These are phyloP conservation scores for Operophtera brumata DNA, from an alignment of 2,888 invertebrate species.

Conservation along the genomic window DNA sequence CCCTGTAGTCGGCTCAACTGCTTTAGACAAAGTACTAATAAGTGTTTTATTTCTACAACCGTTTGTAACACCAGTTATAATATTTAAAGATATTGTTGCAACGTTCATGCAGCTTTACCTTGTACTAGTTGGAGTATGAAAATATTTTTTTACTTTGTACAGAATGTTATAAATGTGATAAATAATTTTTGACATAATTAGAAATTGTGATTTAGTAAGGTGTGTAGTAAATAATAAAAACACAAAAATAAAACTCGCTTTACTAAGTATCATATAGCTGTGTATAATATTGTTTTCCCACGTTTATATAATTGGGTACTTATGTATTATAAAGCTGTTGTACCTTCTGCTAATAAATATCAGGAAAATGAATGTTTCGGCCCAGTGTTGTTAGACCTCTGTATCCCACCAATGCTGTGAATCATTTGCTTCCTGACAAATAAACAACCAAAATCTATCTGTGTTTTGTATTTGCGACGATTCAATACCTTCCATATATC, in stretches of 20 bases:
- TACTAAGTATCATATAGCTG: constrained; percentile 71
- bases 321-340: constrained; percentile 74
- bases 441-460: constrained; percentile 76
- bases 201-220: constrained; percentile 78
- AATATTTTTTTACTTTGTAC: constrained; percentile 80
- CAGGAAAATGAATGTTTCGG: constrained; percentile 71
- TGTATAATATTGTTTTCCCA: constrained; percentile 70
- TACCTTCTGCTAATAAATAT: constrained; percentile 65
- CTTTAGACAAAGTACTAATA: constrained; percentile 37
- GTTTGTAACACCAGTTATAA: constrained; percentile 43
- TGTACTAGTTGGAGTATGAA: constrained; percentile 69
- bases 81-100: constrained; percentile 45
- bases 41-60: constrained; percentile 40
- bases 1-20: constrained; percentile 38
- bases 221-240: constrained; percentile 68
- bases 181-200: constrained; percentile 76
- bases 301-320: constrained; percentile 76
- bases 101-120: constrained; percentile 66
- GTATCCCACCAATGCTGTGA: constrained; percentile 81
- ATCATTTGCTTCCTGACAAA: constrained; percentile 80
- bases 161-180: constrained; percentile 79
- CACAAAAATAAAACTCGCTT: constrained; percentile 67
- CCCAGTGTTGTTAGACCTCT: constrained; percentile 74
- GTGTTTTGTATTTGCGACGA: constrained; percentile 41
- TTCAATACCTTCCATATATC: too few relatives aligned